These are phyloP conservation scores for Temnothorax curvispinosus DNA, from an alignment of 1,140 invertebrate genomes.

Conservation along the genomic window DNA sequence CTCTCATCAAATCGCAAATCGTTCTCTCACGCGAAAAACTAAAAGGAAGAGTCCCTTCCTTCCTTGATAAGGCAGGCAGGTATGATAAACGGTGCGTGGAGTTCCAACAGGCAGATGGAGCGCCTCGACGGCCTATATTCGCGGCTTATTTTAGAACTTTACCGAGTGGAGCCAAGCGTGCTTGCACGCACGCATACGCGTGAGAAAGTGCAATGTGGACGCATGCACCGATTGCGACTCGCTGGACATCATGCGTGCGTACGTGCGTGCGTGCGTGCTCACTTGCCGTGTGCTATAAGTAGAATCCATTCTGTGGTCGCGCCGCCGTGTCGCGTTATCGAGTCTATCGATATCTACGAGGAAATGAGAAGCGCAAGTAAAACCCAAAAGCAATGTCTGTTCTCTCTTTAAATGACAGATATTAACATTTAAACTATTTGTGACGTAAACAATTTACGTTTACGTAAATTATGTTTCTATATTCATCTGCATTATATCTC, in stretches of 20 bases:
- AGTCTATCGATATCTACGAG: conserved; percentile 31
- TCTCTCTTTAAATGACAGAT: neutral
- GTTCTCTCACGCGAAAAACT: conserved; percentile 19
- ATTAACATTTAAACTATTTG: neutral
- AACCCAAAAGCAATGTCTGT: neutral
- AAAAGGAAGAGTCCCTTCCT: conserved; percentile 27
- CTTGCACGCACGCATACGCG: conserved; percentile 56
- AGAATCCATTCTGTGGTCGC: conserved; percentile 44
- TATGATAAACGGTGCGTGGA: conserved; percentile 64
- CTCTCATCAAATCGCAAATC: conserved; percentile 12
- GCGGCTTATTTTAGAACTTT: conserved; percentile 73
- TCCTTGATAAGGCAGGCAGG: conserved; percentile 56
- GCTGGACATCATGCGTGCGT: conserved; percentile 61
- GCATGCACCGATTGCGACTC: conserved; percentile 51
- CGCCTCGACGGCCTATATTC: conserved; percentile 72
- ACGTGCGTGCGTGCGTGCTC: conserved; percentile 42
- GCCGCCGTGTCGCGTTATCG: conserved; percentile 33
- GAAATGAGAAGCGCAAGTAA: neutral
- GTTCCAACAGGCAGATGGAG: conserved; percentile 70
- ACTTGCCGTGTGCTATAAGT: conserved; percentile 47
- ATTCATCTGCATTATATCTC: neutral
- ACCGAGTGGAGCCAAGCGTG: conserved; percentile 44
- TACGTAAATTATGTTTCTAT: neutral
- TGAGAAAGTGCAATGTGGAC: conserved; percentile 30
- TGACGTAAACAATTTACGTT: neutral